phyloP scores from a whole-genome alignment of 1,140 invertebrate species.

The Aphis craccivora region DNA sequence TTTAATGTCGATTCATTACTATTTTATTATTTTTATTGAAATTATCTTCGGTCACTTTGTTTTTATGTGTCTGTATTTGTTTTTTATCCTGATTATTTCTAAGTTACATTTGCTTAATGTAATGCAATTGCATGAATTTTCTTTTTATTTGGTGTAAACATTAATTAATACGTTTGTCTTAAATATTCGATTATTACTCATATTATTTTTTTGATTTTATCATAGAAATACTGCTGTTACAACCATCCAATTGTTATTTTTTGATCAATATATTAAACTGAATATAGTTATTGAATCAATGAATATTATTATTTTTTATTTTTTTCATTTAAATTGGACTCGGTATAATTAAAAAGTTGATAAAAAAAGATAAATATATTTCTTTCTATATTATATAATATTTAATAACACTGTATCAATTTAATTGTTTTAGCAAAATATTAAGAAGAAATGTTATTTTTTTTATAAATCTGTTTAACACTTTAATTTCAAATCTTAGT shows the following conservation, averaged over 20 bases:
- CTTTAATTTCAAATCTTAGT: background rate
- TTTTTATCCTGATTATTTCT: background rate
- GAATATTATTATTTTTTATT: background rate
- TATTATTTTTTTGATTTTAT: background rate
- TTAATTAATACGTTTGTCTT: slow-evolving; percentile 3
- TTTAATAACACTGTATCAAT: background rate
- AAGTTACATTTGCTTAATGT: slow-evolving; percentile 37
- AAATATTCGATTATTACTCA: background rate
- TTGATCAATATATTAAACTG: background rate
- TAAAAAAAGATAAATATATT: background rate
- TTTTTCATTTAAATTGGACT: background rate
- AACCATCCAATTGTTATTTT: background rate
- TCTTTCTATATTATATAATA: background rate
- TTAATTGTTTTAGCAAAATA: background rate
- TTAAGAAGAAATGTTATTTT: too few species aligned
- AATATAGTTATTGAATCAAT: background rate
- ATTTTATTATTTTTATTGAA: slow-evolving; percentile 44
- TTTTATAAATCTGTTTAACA: background rate
- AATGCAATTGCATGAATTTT: slow-evolving; percentile 15
- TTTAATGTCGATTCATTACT: background rate
- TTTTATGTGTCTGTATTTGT: slow-evolving; percentile 24
- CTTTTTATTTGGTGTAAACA: slow-evolving; percentile 43
- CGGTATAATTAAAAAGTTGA: background rate
- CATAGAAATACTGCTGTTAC: background rate
- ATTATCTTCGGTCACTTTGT: slow-evolving; percentile 19